Evolutionary conservation across 2,888 invertebrate species (phyloP), one percentile per base, ranked within the genome.

Genomic region (Corythucha ciliata): DNA sequence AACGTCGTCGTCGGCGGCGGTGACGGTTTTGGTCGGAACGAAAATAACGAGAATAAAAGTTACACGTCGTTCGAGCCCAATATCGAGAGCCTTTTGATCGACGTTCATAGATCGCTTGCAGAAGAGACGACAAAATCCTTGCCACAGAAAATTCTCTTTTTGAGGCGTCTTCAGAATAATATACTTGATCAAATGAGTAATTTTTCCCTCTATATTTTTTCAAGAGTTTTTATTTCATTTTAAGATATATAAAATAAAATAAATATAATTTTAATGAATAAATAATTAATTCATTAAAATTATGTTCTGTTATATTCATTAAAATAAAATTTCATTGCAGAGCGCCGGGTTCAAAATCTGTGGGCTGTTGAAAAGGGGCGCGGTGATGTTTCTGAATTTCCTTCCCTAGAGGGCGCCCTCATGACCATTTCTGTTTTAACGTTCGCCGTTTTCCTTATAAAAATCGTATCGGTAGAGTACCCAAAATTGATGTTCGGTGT

Each of bases 401-500:
- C 87, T 10, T 84, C 87, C 0, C 74, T 82, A 4, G 87, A 87
- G 69, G 81, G 83, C 39, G 80, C 88, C 0, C 70, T 89, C 45
- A 80, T 88, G 77, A 82, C 84, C 29, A 83, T 89, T 58, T 83
- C 85, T 20, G 87, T 88, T 66, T 72, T 89, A 8, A 86, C 87
- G 1, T 87, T 88, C 67, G 86, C 87, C 0, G 86, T 87, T 5
- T 88, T 85, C 64, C 74, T 88, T 49, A 81, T 89, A 45, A 86
- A 87, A 70, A 71, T 88, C 27, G 83, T 88, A 27, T 72, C 86
- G 76, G 87, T 87, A 73, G n/a, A n/a, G n/a, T n/a, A n/a, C n/a
- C n/a, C n/a, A n/a, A n/a, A n/a, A n/a, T n/a, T n/a, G n/a, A n/a
- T n/a, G n/a, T n/a, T n/a, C n/a, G n/a, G n/a, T n/a, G n/a, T n/a